Evolutionary conservation across 2,888 invertebrate genomes (phyloP), one percentile per base, ranked within the genome.

Genomic region (Xylota segnis): DNA sequence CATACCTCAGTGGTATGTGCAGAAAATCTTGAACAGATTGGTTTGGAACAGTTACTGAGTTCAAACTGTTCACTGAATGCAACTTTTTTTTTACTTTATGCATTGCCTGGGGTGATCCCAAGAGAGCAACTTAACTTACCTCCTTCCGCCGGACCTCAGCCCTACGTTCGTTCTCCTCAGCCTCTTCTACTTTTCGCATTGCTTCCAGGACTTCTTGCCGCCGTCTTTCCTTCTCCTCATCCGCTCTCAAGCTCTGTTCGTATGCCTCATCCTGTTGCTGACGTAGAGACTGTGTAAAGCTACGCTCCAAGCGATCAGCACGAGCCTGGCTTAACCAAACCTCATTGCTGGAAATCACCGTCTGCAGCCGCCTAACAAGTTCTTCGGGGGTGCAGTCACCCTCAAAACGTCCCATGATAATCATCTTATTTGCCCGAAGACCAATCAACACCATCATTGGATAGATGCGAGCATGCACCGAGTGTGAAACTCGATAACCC

Each of bases 181-280:
- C 92, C 88, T 93, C 93, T 87, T 93, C 92, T 70, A 93, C 92
- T 88, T 93, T 92, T 47, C 93, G 93, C 7, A 92, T 92, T 16
- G 93, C 94, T 82, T 93, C 93, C 3, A 93, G 92, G 88, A 95
- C 95, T 87, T 95, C 94, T 88, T 94, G 94, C 43, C 95, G 94
- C 61, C 93, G 93, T 0, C 96, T 94, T 91, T 98, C 98, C 93
- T 99, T 99, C 92, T 98, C 98, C 92, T 98, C 98, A 92, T 99
- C 99, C 0, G 97, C 98, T 47, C 95, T 94, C 47, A 99, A 93
- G 4, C 98, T 98, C 91, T 97, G 97, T 91, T 96, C 94, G 91
- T 98, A 99, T 0, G 98, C 99, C 91, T 96, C 96, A 92, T 99
- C 99, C 91, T 99, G 99, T 88, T 98, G 96, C 66, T 96, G 96